phyloP scores from a whole-genome alignment of 1,140 invertebrate genomes.

The Akabosia matsudoensis region DNA sequence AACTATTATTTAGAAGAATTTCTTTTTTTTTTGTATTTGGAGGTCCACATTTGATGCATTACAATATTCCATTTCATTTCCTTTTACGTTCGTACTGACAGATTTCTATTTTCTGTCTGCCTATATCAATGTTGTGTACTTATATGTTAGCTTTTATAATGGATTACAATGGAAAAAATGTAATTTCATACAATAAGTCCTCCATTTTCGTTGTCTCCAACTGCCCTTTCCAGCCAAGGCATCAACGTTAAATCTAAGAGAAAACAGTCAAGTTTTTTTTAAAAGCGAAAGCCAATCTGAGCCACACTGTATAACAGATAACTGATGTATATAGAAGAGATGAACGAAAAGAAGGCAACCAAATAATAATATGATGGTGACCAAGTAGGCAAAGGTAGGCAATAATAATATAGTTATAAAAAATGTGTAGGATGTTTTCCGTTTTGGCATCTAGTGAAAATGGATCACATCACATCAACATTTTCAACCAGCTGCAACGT shows the following conservation, averaged over 20 bases:
- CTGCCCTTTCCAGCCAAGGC: too few relatives aligned
- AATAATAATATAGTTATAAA: constrained; percentile 23
- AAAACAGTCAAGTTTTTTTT: constrained; percentile 1
- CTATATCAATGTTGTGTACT: background rate
- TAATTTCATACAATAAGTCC: constrained; percentile 18
- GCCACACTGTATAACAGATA: background rate
- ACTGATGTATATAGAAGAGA: background rate
- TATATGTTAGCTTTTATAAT: background rate
- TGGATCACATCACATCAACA: constrained; percentile 24
- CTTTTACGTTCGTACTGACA: too few relatives aligned
- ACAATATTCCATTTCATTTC: background rate
- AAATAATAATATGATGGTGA: background rate
- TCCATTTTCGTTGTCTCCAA: background rate
- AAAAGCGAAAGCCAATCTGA: constrained; percentile 1
- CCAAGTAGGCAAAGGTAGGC: background rate
- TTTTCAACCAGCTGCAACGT: constrained; percentile 24
- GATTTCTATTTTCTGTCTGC: background rate
- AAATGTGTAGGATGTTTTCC: constrained; percentile 23
- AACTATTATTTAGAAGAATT: background rate
- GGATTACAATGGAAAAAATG: constrained; percentile 21
- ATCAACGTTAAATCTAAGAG: constrained; percentile 15
- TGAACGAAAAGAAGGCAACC: background rate
- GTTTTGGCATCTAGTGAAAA: constrained; percentile 25
- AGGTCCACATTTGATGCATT: background rate
- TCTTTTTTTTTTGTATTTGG: background rate